Percentiles rank a stretch among this genome's conserved stretches.
Evolutionary conservation across 1,140 invertebrate genomes (phyloP).

Genomic region (Eurosta solidaginis): DNA sequence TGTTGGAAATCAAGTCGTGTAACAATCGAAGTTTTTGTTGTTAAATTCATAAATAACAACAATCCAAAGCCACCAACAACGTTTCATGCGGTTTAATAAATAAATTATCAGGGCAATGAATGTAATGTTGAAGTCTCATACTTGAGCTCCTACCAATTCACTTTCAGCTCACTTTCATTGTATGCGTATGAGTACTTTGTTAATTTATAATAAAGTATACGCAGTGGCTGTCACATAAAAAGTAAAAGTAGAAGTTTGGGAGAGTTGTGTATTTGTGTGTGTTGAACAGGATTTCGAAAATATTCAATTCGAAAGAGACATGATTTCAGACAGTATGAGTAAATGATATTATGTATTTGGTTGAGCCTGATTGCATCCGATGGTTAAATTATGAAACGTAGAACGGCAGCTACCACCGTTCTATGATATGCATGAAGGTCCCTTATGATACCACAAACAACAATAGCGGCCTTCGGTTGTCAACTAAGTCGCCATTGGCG

Average conservation of each 20-base stretch:
- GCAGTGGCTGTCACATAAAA: neutral
- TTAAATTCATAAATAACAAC: slow-evolving; percentile 7
- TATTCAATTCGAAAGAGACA: neutral
- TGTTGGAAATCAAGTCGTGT: neutral
- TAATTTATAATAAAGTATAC: neutral
- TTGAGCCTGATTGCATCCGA: too few species aligned
- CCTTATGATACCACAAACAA: too few species aligned
- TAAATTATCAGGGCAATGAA: neutral
- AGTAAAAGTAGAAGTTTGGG: neutral
- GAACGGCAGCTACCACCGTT: too few species aligned
- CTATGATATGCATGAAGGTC: too few species aligned
- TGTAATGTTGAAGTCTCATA: neutral
- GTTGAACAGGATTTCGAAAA: neutral
- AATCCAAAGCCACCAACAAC: neutral
- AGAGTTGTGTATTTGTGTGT: neutral
- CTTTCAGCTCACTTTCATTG: neutral
- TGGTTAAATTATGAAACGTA: too few species aligned
- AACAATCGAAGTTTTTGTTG: neutral
- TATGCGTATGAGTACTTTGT: neutral
- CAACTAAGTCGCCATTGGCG: too few species aligned
- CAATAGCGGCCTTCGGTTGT: too few species aligned
- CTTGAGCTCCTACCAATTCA: neutral
- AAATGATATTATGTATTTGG: too few species aligned
- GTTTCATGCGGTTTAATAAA: neutral
- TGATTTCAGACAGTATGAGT: too few species aligned